Conservation (phyloP, 2,888 invertebrate genomes). For the Heliconius hortense region DNA sequence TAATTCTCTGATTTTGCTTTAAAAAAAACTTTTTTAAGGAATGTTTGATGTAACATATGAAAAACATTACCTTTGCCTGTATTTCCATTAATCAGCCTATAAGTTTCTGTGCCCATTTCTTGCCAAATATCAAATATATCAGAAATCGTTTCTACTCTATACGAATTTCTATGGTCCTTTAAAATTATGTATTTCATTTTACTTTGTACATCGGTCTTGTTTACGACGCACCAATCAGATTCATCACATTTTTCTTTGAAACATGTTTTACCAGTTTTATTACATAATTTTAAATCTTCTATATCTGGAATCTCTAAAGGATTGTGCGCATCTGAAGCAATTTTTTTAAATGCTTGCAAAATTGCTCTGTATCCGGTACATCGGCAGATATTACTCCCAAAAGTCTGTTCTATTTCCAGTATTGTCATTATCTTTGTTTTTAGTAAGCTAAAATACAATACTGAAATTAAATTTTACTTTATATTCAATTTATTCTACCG, state of each 20-base stretch:
- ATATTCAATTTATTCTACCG: too few relatives aligned
- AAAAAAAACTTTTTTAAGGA: too few relatives aligned
- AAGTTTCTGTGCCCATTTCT: slow-evolving; percentile 61
- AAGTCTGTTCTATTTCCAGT: slow-evolving; percentile 85
- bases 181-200: slow-evolving; percentile 48
- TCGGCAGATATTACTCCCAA: slow-evolving; percentile 88
- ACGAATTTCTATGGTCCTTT: slow-evolving; percentile 71
- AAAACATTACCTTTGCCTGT: slow-evolving; percentile 83
- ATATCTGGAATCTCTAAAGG: slow-evolving; percentile 51
- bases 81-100: slow-evolving; percentile 86
- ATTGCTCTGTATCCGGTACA: slow-evolving; percentile 87
- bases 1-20: too few relatives aligned
- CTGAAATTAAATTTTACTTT: not conserved
- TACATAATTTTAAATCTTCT: slow-evolving; percentile 54
- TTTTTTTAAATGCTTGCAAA: slow-evolving; percentile 83
- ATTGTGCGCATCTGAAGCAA: slow-evolving; percentile 72
- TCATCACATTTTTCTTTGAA: slow-evolving; percentile 43
- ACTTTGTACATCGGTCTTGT: slow-evolving; percentile 46
- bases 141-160: slow-evolving; percentile 71
- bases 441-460: slow-evolving; percentile 58
- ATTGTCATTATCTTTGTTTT: slow-evolving; percentile 72
- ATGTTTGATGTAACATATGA: too few relatives aligned
- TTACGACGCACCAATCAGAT: slow-evolving; percentile 59
- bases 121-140: slow-evolving; percentile 64
- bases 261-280: slow-evolving; percentile 44